Evolutionary conservation across 2,888 invertebrate genomes (phyloP).

Genomic region (Oligia fasciuncula): DNA sequence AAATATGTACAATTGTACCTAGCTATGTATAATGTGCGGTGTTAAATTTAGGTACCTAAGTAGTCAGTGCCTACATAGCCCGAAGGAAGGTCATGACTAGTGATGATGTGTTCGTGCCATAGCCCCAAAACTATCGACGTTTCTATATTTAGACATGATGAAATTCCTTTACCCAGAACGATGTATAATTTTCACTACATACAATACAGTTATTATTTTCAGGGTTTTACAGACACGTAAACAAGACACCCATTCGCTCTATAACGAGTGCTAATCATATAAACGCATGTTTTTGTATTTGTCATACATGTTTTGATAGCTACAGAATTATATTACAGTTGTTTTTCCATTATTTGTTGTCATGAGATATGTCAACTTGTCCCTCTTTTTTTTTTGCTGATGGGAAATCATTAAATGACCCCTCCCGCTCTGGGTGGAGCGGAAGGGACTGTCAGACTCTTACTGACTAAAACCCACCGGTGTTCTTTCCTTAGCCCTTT

Average conservation of each 20-base stretch:
- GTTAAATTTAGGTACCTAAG: background rate
- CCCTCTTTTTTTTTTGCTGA: background rate
- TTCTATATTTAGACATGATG: constrained; percentile 39
- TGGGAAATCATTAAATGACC: too few relatives aligned
- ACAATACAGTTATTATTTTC: background rate
- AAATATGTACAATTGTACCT: background rate
- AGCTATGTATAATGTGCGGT: background rate
- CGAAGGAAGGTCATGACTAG: constrained; percentile 4
- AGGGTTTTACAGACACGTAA: background rate
- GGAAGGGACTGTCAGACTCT: too few relatives aligned
- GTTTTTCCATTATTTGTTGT: background rate
- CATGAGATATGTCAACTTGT: background rate
- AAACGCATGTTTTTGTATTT: constrained; percentile 1
- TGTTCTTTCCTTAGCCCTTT: too few relatives aligned
- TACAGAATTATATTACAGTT: background rate
- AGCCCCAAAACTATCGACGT: constrained; percentile 17
- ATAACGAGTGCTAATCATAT: background rate
- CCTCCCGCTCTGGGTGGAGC: too few relatives aligned
- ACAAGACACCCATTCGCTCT: background rate
- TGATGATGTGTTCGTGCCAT: background rate
- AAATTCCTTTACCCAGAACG: background rate
- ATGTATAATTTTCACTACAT: background rate
- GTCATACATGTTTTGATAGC: background rate
- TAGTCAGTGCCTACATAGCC: background rate
- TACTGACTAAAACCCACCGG: too few relatives aligned